Conservation (phyloP, 1,140 invertebrate genomes). For the Drosophila ironensis region DNA sequence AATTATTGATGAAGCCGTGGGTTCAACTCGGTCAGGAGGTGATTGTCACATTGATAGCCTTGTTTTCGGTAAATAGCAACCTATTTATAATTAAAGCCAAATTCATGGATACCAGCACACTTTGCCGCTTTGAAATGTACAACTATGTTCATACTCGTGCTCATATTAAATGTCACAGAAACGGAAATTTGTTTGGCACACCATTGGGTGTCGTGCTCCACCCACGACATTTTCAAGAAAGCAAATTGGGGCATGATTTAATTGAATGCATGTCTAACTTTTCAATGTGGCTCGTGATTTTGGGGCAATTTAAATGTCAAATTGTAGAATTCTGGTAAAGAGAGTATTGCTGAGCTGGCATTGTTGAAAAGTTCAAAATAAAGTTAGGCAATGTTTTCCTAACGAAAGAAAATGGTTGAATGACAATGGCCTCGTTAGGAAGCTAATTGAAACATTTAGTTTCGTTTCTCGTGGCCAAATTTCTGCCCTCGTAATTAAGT, state of each 20-base stretch:
- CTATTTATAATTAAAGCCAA: conserved; percentile 23
- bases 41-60: conserved; percentile 33
- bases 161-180: conserved; percentile 1
- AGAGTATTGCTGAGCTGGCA: too few species aligned
- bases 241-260: not conserved
- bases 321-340: too few species aligned
- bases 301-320: not conserved
- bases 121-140: not conserved
- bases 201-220: not conserved
- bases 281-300: not conserved
- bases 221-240: not conserved
- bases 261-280: conserved; percentile 6
- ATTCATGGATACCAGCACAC: not conserved
- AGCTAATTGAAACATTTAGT: too few species aligned
- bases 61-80: conserved; percentile 25
- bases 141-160: not conserved
- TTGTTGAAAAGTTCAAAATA: too few species aligned
- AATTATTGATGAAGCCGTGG: conserved; percentile 1
- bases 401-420: too few species aligned
- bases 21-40: not conserved
- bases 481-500: not conserved
- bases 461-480: not conserved
- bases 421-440: too few species aligned
- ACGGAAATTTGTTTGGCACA: not conserved
- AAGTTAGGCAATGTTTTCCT: too few species aligned